Percentiles rank a stretch among this genome's conserved stretches.
These are phyloP conservation scores for Picathartes gymnocephalus DNA, from an alignment of 2,113 vertebrate species.

Conservation along the genomic window DNA sequence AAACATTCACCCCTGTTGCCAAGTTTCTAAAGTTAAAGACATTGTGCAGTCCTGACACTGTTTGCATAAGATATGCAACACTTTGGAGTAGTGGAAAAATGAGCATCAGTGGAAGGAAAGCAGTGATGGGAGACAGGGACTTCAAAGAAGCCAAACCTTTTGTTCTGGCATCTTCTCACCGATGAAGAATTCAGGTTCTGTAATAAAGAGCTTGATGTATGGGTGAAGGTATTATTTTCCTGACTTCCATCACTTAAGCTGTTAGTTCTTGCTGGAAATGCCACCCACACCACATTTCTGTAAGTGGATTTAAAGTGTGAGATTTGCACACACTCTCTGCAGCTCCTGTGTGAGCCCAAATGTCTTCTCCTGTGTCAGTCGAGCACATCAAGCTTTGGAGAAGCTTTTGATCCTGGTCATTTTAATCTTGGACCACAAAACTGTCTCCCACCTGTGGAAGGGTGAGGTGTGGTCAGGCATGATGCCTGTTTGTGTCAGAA, in stretches of 20 bases:
- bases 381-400: neutral
- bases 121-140: neutral
- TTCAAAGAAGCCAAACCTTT: neutral
- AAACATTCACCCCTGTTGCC: neutral
- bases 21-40: neutral
- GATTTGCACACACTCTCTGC: neutral
- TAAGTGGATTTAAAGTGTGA: neutral
- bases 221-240: neutral
- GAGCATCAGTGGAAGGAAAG: neutral
- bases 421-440: neutral
- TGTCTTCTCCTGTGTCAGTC: rapidly evolving
- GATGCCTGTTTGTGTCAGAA: neutral
- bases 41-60: neutral
- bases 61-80: neutral
- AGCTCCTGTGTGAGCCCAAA: neutral
- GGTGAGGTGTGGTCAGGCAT: neutral
- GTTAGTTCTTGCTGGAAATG: neutral
- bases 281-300: neutral
- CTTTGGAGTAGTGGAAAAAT: neutral
- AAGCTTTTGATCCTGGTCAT: neutral
- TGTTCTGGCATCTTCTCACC: neutral
- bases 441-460: neutral
- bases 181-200: neutral
- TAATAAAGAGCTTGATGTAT: neutral
- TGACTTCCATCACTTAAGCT: neutral